A percentile compares a stretch with the other conserved stretches of the same genome.
These are phyloP conservation scores for Gnathonemus echidnorhynchus DNA, from an alignment of 2,113 vertebrate species.

Conservation along the genomic window DNA sequence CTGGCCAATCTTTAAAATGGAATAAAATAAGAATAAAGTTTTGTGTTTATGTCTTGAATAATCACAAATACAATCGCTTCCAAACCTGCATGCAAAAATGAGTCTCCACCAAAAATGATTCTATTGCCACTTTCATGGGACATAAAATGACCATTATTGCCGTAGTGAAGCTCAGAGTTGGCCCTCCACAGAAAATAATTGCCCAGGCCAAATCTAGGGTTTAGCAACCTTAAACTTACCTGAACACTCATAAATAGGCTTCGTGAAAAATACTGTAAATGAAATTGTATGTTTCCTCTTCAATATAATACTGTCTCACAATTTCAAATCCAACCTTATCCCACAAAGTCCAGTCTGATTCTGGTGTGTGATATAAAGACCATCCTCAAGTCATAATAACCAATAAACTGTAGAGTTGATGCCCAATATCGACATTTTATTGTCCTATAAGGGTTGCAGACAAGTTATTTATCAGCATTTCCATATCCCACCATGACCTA, in stretches of 20 bases:
- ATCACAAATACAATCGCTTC: background rate
- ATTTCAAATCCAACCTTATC: background rate
- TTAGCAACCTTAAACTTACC: background rate
- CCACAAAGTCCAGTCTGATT: background rate
- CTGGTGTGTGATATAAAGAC: background rate
- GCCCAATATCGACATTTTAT: background rate
- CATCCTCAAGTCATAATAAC: background rate
- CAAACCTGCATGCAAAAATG: background rate
- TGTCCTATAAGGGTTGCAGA: background rate
- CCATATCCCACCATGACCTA: background rate
- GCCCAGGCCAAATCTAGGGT: background rate
- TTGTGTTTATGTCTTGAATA: background rate
- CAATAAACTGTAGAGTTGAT: background rate
- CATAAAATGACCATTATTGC: background rate
- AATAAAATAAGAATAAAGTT: background rate
- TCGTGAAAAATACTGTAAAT: background rate
- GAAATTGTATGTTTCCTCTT: background rate
- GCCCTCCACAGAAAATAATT: background rate
- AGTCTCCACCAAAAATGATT: background rate
- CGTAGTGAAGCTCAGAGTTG: background rate
- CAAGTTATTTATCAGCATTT: background rate
- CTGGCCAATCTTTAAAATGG: background rate
- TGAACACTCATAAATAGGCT: background rate
- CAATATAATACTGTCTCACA: background rate
- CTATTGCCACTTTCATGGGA: background rate